Conservation (phyloP, 1,140 invertebrate species). For the Aphis gossypii region DNA sequence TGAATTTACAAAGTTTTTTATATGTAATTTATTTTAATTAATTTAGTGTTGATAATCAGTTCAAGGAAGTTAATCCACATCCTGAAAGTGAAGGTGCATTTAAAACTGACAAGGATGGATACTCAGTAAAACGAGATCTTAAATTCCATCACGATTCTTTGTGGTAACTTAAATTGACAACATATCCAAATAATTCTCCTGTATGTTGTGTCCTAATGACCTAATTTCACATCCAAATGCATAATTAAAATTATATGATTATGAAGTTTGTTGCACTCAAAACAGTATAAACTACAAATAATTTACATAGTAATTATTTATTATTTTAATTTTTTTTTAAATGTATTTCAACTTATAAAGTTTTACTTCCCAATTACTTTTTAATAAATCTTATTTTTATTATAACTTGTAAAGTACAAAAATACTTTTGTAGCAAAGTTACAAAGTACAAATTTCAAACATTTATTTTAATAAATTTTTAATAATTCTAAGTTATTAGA, state of each 20-base stretch:
- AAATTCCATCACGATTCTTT: constrained; percentile 39
- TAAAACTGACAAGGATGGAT: not conserved
- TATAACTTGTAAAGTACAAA: not conserved
- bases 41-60: constrained; percentile 47
- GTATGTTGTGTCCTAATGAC: not conserved
- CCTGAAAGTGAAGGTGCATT: constrained; percentile 5
- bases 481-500: not conserved
- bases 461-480: not conserved
- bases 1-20: not conserved
- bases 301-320: no score
- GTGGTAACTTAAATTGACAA: not conserved
- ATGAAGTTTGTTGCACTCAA: not conserved
- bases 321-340: not conserved
- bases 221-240: not conserved
- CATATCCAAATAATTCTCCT: not conserved
- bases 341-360: not conserved
- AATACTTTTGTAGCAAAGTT: not conserved
- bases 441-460: not conserved
- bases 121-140: constrained; percentile 30
- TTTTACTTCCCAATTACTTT: not conserved
- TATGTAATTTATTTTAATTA: not conserved
- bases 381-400: not conserved
- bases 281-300: no score
- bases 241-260: not conserved
- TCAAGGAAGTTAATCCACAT: not conserved